phyloP scores from a whole-genome alignment of 1,140 invertebrate species.

The Asbolus verrucosus region DNA sequence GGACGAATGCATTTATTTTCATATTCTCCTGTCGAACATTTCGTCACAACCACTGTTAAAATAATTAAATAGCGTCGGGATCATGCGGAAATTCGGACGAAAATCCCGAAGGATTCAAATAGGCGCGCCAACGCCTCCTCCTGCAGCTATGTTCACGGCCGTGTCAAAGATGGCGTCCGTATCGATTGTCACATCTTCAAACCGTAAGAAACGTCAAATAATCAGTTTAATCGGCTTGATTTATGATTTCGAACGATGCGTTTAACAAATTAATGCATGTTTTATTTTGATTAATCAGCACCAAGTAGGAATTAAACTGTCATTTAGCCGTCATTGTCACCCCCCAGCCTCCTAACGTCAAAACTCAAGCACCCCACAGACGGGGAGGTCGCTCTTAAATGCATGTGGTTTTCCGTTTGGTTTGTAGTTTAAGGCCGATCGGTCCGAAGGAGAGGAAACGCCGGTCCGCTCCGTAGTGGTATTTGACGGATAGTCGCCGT shows the following conservation, averaged over 20 bases:
- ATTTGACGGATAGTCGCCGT: background rate
- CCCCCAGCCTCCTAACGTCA: conserved; percentile 13
- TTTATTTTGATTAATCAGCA: conserved; percentile 37
- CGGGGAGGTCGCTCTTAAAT: background rate
- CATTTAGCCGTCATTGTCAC: background rate
- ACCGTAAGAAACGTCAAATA: conserved; percentile 61
- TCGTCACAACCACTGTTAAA: too few relatives aligned
- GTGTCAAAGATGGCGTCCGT: conserved; percentile 59
- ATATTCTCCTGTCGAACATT: too few relatives aligned
- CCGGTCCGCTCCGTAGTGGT: background rate
- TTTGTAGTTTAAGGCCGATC: background rate
- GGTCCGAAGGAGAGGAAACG: too few relatives aligned
- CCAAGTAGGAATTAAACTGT: conserved; percentile 11
- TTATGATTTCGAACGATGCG: conserved; percentile 47
- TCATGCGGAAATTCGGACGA: background rate
- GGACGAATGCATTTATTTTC: too few relatives aligned
- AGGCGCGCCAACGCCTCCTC: background rate
- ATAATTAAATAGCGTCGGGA: too few relatives aligned
- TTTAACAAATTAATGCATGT: conserved; percentile 53
- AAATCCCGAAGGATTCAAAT: background rate
- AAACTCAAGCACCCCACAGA: background rate
- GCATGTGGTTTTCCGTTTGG: background rate
- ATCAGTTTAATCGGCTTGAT: conserved; percentile 51
- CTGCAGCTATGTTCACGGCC: conserved; percentile 50
- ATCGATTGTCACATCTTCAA: conserved; percentile 58